phyloP scores from a whole-genome alignment of 1,140 invertebrate genomes.

The Lepidotrigona ventralis region DNA sequence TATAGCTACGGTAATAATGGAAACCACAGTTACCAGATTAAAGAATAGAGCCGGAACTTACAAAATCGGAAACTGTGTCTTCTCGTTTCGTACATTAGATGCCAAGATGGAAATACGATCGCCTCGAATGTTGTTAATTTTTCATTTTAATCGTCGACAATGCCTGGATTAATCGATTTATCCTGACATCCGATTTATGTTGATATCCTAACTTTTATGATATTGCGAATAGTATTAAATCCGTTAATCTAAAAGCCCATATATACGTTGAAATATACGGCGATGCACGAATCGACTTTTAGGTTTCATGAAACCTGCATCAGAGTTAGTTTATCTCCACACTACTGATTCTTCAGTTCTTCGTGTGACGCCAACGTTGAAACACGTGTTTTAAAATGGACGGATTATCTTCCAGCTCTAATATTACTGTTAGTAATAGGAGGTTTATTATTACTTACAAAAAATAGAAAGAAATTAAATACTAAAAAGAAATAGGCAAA shows the following conservation, averaged over 20 bases:
- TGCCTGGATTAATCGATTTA: constrained; percentile 5
- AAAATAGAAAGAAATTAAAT: too few relatives aligned
- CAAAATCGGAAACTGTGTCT: background rate
- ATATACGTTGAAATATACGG: background rate
- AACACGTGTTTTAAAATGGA: too few relatives aligned
- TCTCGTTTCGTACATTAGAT: background rate
- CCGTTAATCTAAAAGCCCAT: constrained; percentile 21
- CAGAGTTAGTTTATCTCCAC: too few relatives aligned
- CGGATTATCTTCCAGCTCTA: too few relatives aligned
- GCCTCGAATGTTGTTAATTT: background rate
- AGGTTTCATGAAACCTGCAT: too few relatives aligned
- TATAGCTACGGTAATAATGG: constrained; percentile 34
- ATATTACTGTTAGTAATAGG: too few relatives aligned
- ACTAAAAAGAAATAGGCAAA: too few relatives aligned
- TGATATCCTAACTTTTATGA: constrained; percentile 10
- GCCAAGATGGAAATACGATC: background rate
- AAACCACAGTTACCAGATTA: constrained; percentile 50
- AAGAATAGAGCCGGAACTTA: background rate
- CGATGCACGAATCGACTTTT: constrained; percentile 44
- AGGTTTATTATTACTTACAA: too few relatives aligned
- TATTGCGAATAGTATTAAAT: constrained; percentile 19
- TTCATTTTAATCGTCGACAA: background rate
- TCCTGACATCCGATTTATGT: background rate
- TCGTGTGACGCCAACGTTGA: too few relatives aligned
- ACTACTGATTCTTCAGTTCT: too few relatives aligned